Evolutionary conservation across 23 tunicate genomes (phyloP), one percentile per base, ranked within the genome.

Genomic region (Clavelina lepadiformis): DNA sequence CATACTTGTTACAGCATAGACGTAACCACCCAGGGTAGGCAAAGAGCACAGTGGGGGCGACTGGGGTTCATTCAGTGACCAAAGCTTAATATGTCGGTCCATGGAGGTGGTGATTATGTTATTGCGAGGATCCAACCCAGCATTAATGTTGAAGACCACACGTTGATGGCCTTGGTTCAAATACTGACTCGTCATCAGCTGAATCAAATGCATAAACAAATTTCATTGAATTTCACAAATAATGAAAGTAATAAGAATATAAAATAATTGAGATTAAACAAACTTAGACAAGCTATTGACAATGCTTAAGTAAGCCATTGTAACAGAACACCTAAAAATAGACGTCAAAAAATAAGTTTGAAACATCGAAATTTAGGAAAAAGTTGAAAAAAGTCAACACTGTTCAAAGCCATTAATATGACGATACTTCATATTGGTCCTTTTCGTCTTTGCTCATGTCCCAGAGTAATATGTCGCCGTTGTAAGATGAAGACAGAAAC

Each of bases 381-480:
- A n/a, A n/a, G n/a, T n/a, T n/a, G n/a, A n/a, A n/a, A n/a, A n/a
- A n/a, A n/a, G n/a, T 44, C 15, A 15, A 44, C 49, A 11, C 15
- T 44, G 49, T 44, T 44, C 49, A 55, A 55, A 55, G n/a, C 25
- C 25, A 55, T 55, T 13, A 55, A 55, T 11, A 55, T n/a, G 23
- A 8, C 15, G n/a, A 63, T 63, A 74, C 82, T 25, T 82, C 28
- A 33, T 49, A 35, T 24, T 58, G 46, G 61, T 77, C 77, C 22
- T 76, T 76, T n/a, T 83, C 77, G 1, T 45, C 20, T 27, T 69
- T 72, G 7, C 60, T 19, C 19, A 88, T 25, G 63, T 88, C 87
- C 98, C 98, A 93, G 33, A 74, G 3, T 7, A 93, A 22, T 11
- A 93, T 22, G 25, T 93, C 98, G 2, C 98, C 98, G 79, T 86